Conservation (phyloP, 2,797 vertebrate species). For the Chrysocyon brachyurus region DNA sequence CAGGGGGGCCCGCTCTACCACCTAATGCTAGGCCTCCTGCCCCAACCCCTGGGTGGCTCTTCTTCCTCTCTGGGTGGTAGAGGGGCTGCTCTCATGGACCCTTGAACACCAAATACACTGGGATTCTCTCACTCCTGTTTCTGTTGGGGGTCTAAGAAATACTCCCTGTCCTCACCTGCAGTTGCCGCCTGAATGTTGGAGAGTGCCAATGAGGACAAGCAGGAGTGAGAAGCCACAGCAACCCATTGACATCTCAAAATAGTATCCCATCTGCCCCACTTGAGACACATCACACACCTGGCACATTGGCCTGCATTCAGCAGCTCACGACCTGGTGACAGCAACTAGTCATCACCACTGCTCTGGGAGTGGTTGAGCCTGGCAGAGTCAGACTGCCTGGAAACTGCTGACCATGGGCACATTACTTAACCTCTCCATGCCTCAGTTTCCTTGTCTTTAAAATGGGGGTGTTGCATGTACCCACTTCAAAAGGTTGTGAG, state of each 20-base stretch:
- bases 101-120: not conserved
- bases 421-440: not conserved
- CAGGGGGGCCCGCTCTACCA: not conserved
- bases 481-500: not conserved
- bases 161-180: not conserved
- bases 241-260: not conserved
- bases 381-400: not conserved
- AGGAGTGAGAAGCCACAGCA: not conserved
- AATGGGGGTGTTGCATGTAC: not conserved
- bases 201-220: not conserved
- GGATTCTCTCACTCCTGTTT: not conserved
- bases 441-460: not conserved
- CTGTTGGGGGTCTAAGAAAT: not conserved
- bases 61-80: not conserved
- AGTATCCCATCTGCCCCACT: not conserved
- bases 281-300: not conserved
- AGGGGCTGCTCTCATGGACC: not conserved
- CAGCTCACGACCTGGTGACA: accelerated
- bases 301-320: accelerated
- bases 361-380: not conserved
- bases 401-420: not conserved
- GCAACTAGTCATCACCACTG: accelerated
- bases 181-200: accelerated
- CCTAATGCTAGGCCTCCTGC: no score
- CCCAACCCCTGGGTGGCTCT: not conserved